Conservation (phyloP, 2,797 vertebrate species). For the Micrastur ruficollis region DNA sequence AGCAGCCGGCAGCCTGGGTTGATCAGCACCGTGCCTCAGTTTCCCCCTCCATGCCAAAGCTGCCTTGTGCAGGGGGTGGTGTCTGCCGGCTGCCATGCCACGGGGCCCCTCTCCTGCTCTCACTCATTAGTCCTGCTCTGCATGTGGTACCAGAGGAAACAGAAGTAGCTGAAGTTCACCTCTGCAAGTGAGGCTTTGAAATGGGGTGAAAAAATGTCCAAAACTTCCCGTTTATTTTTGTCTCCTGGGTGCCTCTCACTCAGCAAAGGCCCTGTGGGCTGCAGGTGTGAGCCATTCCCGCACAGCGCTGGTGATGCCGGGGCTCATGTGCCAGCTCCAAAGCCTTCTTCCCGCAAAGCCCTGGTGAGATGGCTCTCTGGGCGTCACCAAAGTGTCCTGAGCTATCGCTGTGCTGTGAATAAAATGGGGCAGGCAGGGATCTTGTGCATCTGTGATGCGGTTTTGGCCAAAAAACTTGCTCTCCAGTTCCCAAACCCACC, state of each 20-base stretch:
- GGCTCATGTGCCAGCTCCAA: neutral
- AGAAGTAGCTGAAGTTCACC: neutral
- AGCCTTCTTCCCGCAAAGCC: neutral
- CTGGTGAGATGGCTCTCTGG: neutral
- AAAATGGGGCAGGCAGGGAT: neutral
- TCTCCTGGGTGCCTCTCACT: no score
- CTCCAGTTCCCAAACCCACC: no score
- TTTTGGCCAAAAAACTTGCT: neutral
- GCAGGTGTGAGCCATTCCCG: rapidly evolving
- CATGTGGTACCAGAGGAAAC: neutral
- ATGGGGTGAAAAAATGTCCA: neutral
- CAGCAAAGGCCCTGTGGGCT: neutral
- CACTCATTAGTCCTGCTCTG: neutral
- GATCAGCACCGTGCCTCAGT: rapidly evolving
- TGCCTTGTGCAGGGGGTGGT: neutral
- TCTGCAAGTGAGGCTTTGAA: neutral
- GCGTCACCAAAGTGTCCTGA: neutral
- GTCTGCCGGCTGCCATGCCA: rapidly evolving
- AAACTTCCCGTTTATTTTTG: neutral
- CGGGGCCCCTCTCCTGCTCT: neutral
- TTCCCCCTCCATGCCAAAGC: neutral
- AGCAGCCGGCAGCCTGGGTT: neutral
- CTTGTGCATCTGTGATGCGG: no score
- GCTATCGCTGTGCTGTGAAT: rapidly evolving
- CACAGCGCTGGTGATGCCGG: rapidly evolving